phyloP scores from a whole-genome alignment of 2,113 vertebrate genomes.

The Coptodon rendalli region DNA sequence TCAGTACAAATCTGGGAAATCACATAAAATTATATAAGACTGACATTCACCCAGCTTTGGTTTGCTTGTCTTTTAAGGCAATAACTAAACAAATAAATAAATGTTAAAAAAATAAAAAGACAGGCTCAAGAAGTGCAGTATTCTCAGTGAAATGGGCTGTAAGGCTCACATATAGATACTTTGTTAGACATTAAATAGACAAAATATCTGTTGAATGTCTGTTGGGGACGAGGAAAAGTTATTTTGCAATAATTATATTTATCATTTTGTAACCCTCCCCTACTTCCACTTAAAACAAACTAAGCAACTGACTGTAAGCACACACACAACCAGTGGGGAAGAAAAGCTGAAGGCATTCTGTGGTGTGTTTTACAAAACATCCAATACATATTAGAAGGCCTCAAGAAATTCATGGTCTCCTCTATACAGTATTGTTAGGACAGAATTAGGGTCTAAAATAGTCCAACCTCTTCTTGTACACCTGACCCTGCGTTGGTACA shows the following conservation, averaged over 20 bases:
- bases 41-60: background rate
- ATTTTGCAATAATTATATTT: background rate
- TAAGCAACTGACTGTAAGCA: conserved; percentile 58
- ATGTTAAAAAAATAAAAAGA: background rate
- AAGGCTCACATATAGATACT: background rate
- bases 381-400: conserved; percentile 38
- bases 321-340: background rate
- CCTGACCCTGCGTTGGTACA: background rate
- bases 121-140: background rate
- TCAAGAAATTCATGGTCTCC: background rate
- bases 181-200: background rate
- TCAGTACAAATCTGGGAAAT: background rate
- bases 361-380: conserved; percentile 39
- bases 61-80: background rate
- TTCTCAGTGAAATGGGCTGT: background rate
- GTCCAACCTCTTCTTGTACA: background rate
- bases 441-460: background rate
- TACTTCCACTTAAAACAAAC: background rate
- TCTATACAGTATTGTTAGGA: background rate
- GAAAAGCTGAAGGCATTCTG: conserved; percentile 48
- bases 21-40: background rate
- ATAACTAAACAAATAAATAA: background rate
- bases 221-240: background rate
- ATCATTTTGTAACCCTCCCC: background rate
- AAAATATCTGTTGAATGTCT: background rate